Conservation (phyloP, 1,140 invertebrate species). For the Bombus pyrosoma region DNA sequence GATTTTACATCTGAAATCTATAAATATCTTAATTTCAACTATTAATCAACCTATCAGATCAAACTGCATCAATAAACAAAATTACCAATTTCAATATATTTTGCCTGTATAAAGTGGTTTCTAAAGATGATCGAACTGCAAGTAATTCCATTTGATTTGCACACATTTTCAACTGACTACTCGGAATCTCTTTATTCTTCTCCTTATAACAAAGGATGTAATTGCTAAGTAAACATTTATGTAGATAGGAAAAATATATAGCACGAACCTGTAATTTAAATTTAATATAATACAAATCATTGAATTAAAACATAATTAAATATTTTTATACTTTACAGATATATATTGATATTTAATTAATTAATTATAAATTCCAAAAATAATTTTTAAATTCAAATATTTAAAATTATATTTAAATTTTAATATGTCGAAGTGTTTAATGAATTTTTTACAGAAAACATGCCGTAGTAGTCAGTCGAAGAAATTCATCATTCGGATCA, state of each 20-base stretch:
- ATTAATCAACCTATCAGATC: constrained; percentile 1
- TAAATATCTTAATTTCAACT: constrained; percentile 20
- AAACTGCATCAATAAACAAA: constrained; percentile 6
- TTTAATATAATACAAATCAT: constrained; percentile 5
- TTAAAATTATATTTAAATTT: neutral
- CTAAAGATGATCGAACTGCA: constrained; percentile 68
- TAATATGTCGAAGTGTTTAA: neutral
- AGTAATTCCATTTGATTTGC: constrained; percentile 70
- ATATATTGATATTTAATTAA: neutral
- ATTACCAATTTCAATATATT: constrained; percentile 72
- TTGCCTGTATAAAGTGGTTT: constrained; percentile 69
- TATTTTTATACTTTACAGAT: neutral
- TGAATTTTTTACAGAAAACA: constrained; percentile 12
- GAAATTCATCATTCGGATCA: constrained; percentile 65
- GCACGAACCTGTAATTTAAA: constrained; percentile 67
- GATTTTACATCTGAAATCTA: constrained; percentile 72
- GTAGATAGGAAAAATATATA: constrained; percentile 72
- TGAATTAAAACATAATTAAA: constrained; percentile 11
- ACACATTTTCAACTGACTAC: constrained; percentile 64
- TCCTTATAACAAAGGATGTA: constrained; percentile 66
- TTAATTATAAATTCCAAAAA: neutral
- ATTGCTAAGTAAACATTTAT: constrained; percentile 72
- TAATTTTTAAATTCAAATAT: neutral
- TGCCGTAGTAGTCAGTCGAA: constrained; percentile 71
- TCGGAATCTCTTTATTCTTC: constrained; percentile 49